Evolutionary conservation across 1,140 invertebrate genomes (phyloP).

Genomic region (Ceratitis capitata): DNA sequence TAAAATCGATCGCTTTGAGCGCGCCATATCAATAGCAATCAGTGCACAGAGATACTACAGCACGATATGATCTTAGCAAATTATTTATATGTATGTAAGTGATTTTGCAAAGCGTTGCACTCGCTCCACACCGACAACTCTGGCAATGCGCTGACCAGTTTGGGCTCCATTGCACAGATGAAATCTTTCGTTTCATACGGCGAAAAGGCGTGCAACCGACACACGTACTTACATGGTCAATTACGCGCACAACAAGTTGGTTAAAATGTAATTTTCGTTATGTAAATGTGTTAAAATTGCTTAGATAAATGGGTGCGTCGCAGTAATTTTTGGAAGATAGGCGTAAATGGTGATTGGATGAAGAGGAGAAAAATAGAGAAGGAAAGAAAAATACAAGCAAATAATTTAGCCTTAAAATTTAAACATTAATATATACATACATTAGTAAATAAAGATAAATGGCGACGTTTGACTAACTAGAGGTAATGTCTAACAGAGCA

Average conservation of each 20-base stretch:
- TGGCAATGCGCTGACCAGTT: constrained; percentile 9
- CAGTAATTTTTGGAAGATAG: neutral
- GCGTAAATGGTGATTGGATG: neutral
- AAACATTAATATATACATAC: too few relatives aligned
- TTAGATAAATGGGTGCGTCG: constrained; percentile 16
- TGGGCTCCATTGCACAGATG: neutral
- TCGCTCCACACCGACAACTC: neutral
- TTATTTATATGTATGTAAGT: neutral
- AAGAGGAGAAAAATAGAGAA: too few relatives aligned
- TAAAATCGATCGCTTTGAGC: neutral
- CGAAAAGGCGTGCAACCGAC: neutral
- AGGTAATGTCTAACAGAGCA: too few relatives aligned
- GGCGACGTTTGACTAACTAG: too few relatives aligned
- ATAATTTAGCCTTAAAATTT: too few relatives aligned
- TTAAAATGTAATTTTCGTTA: constrained; percentile 1
- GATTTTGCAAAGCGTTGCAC: neutral
- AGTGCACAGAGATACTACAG: neutral
- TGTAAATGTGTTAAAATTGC: constrained; percentile 19
- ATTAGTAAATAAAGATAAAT: too few relatives aligned
- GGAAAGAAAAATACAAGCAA: too few relatives aligned
- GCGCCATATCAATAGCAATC: neutral
- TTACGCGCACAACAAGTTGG: constrained; percentile 13
- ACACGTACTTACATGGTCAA: constrained; percentile 16
- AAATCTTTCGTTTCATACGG: neutral
- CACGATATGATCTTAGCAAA: neutral